Evolutionary conservation across 2,797 vertebrate species (phyloP).

Genomic region (Chrosomus eos): DNA sequence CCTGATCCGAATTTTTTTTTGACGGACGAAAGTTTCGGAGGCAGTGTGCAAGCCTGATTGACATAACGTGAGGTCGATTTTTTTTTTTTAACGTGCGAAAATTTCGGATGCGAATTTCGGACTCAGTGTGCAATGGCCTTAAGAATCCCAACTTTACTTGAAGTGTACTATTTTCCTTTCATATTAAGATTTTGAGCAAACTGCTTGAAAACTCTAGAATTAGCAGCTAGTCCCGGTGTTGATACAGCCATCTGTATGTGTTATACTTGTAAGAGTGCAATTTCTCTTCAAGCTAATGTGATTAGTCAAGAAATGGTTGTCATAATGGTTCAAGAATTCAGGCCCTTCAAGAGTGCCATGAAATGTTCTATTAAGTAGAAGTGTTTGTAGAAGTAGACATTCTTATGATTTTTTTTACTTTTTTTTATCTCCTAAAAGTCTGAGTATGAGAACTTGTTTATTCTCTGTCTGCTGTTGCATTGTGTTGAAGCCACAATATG

Average conservation of each 20-base stretch:
- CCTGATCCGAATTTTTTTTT: no score
- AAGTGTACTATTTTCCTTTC: conserved; percentile 4
- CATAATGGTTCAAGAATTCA: conserved; percentile 12
- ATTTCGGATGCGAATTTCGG: no score
- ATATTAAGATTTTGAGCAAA: conserved; percentile 17
- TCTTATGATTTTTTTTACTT: neutral
- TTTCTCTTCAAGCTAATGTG: conserved; percentile 18
- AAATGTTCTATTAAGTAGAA: conserved; percentile 19
- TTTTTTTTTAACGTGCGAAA: no score
- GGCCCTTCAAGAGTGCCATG: conserved; percentile 15
- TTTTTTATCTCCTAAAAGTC: neutral
- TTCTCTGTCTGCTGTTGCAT: conserved; percentile 30
- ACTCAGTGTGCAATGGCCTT: no score
- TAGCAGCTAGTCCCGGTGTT: conserved; percentile 17
- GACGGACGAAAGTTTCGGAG: no score
- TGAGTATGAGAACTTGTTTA: neutral
- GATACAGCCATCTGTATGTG: conserved; percentile 10
- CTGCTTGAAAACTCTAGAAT: neutral
- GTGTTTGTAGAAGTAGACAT: conserved; percentile 38
- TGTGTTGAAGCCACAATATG: conserved; percentile 6
- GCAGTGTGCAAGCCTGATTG: no score
- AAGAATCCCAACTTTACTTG: conserved; percentile 35
- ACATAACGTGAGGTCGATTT: no score
- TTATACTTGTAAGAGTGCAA: conserved; percentile 18
- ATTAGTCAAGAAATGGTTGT: conserved; percentile 26